Percentiles rank a stretch among this genome's conserved stretches.
These are phyloP conservation scores for Styela clava DNA, from an alignment of 23 tunicate species.

Conservation along the genomic window DNA sequence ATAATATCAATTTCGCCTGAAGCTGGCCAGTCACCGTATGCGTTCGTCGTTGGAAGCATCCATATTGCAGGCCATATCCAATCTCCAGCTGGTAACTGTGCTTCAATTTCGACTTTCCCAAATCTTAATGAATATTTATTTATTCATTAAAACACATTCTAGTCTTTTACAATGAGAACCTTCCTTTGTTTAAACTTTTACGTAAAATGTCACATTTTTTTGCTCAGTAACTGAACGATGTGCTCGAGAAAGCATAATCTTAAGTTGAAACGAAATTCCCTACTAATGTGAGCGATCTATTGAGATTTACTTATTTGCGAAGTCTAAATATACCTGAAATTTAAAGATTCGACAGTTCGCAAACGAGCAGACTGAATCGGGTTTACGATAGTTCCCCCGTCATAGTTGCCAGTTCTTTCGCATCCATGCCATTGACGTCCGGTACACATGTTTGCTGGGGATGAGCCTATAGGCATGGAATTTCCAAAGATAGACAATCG, in stretches of 20 bases:
- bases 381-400: neutral
- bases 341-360: conserved; percentile 16
- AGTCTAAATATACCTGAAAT: conserved; percentile 16
- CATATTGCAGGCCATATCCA: conserved; percentile 40
- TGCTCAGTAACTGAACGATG: too few relatives aligned
- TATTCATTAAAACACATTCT: too few relatives aligned
- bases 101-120: conserved; percentile 18
- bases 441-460: conserved; percentile 16
- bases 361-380: conserved; percentile 34
- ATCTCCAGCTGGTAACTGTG: conserved; percentile 19
- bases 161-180: too few relatives aligned
- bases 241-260: too few relatives aligned
- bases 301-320: too few relatives aligned
- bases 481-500: too few relatives aligned
- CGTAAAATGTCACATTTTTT: too few relatives aligned
- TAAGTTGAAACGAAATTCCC: too few relatives aligned
- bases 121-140: neutral
- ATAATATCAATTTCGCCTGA: conserved; percentile 35
- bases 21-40: conserved; percentile 32
- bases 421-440: conserved; percentile 21
- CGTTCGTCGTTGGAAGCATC: conserved; percentile 1
- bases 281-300: too few relatives aligned
- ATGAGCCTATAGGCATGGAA: conserved; percentile 18
- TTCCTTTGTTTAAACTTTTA: too few relatives aligned
- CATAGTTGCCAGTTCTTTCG: conserved; percentile 14